Conservation (phyloP, 1,140 invertebrate species). For the Pomacea maculata region DNA sequence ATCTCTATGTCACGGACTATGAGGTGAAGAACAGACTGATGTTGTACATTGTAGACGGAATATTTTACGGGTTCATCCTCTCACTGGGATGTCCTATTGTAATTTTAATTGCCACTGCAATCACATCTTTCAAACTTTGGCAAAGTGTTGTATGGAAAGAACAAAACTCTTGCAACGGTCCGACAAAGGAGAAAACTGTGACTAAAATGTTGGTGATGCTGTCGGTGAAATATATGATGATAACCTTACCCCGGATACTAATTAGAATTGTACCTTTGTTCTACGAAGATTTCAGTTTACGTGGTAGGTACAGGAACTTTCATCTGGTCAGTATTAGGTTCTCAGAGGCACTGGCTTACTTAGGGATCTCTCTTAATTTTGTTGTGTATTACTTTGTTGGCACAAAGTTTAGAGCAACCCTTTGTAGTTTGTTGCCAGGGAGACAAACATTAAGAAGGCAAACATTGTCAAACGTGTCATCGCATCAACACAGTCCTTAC, state of each 20-base stretch:
- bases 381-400: slow-evolving; percentile 2
- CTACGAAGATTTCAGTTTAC: not conserved
- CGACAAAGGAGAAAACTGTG: not conserved
- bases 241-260: not conserved
- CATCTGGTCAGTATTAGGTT: not conserved
- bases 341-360: not conserved
- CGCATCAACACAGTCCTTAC: no score
- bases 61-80: not conserved
- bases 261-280: not conserved
- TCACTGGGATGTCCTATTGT: not conserved
- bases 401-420: not conserved
- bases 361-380: not conserved
- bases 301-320: slow-evolving; percentile 5
- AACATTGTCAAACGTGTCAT: no score
- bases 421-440: not conserved
- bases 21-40: not conserved
- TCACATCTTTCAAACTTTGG: not conserved
- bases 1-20: not conserved
- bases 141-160: slow-evolving; percentile 1
- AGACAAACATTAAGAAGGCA: no score
- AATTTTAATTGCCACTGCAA: not conserved
- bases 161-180: not conserved
- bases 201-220: slow-evolving; percentile 9
- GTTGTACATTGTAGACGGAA: not conserved
- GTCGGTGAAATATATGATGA: not conserved